phyloP scores from a whole-genome alignment of 2,113 vertebrate genomes.

The Albula goreensis region DNA sequence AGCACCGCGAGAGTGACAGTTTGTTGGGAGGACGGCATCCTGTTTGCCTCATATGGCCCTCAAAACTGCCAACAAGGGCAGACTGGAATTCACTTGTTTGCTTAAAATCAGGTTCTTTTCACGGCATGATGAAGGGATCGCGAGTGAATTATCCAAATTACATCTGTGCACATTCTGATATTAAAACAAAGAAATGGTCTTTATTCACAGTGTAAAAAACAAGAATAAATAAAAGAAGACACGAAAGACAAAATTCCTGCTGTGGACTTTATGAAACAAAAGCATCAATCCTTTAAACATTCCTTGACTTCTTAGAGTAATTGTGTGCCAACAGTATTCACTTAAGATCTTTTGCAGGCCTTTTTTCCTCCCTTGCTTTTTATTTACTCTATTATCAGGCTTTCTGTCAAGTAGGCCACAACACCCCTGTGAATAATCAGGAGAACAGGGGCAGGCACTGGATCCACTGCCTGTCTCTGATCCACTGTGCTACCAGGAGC shows the following conservation, averaged over 20 bases:
- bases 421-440: background rate
- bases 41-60: constrained; percentile 34
- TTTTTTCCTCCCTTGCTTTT: constrained; percentile 6
- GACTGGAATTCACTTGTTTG: constrained; percentile 14
- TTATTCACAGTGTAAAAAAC: constrained; percentile 31
- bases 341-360: constrained; percentile 20
- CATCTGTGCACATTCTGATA: constrained; percentile 25
- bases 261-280: constrained; percentile 13
- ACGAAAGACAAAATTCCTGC: constrained; percentile 22
- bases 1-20: constrained; percentile 33
- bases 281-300: background rate
- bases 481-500: constrained; percentile 17
- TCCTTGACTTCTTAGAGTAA: background rate
- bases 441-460: background rate
- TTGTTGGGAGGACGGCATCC: constrained; percentile 32
- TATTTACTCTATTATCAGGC: background rate
- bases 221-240: constrained; percentile 34
- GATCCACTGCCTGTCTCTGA: background rate
- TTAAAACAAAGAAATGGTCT: constrained; percentile 33
- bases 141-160: constrained; percentile 39
- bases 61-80: constrained; percentile 14
- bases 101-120: constrained; percentile 32
- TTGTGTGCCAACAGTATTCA: constrained; percentile 24
- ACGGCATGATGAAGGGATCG: constrained; percentile 37
- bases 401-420: background rate